These are phyloP conservation scores for Telmatochromis brichardi DNA, from an alignment of 2,113 vertebrate genomes.

Conservation along the genomic window DNA sequence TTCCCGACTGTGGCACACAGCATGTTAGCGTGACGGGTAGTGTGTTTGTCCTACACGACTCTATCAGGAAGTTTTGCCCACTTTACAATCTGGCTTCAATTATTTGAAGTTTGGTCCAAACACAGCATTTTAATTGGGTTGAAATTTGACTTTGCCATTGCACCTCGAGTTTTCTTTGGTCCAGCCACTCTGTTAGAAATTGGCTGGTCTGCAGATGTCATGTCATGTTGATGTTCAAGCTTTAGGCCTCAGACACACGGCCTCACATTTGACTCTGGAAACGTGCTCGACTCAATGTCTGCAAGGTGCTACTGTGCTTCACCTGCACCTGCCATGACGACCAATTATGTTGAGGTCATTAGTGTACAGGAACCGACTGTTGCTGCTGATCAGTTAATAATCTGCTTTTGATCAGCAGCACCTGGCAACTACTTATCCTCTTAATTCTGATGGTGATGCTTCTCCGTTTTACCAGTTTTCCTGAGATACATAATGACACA, in stretches of 20 bases:
- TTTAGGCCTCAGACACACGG: background rate
- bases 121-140: background rate
- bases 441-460: background rate
- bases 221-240: background rate
- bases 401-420: background rate
- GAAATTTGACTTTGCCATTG: background rate
- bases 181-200: background rate
- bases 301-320: background rate
- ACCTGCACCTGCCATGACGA: background rate
- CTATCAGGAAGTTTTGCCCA: background rate
- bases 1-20: accelerated
- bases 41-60: background rate
- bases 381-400: background rate
- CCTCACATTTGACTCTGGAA: background rate
- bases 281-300: background rate
- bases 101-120: background rate
- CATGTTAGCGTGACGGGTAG: accelerated
- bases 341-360: background rate
- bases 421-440: background rate
- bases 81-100: background rate
- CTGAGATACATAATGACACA: background rate
- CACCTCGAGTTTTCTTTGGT: background rate
- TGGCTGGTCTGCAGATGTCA: background rate
- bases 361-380: background rate
- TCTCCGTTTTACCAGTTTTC: accelerated